Percentiles rank a stretch among this genome's conserved stretches.
Conservation (phyloP, 2,888 invertebrate species). For the Cenopis cana region DNA sequence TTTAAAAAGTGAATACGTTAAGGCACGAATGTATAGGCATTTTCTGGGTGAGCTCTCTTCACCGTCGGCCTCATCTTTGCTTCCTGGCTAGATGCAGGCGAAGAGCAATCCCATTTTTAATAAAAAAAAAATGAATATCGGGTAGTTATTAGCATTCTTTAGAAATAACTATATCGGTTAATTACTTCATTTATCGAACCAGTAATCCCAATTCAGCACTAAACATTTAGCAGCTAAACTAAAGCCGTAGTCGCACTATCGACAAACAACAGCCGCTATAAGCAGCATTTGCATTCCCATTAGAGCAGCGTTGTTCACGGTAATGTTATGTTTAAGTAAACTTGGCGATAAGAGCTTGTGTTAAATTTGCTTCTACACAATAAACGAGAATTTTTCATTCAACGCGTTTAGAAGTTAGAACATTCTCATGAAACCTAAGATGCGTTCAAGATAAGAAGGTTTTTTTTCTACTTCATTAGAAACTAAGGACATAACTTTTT, state of each 20-base stretch:
- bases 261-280: conserved; percentile 40
- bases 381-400: conserved; percentile 2
- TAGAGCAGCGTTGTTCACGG: conserved; percentile 45
- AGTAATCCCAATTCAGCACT: conserved; percentile 20
- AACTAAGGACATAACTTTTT: no score
- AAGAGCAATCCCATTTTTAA: no score
- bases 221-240: conserved; percentile 34
- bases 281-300: conserved; percentile 49
- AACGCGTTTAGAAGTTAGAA: not conserved
- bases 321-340: conserved; percentile 40
- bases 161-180: not conserved
- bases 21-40: no score
- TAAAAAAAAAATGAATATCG: not conserved
- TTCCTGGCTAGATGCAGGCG: no score
- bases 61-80: no score
- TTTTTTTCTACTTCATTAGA: no score
- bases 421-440: not conserved
- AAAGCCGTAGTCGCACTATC: conserved; percentile 44
- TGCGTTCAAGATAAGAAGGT: not conserved
- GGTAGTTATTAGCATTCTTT: not conserved
- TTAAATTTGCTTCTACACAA: conserved; percentile 26
- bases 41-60: no score
- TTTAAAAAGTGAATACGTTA: not conserved
- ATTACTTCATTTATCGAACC: not conserved
- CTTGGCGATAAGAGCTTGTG: conserved; percentile 32